Conservation (phyloP, 2,113 vertebrate genomes). For the Rallus limicola region DNA sequence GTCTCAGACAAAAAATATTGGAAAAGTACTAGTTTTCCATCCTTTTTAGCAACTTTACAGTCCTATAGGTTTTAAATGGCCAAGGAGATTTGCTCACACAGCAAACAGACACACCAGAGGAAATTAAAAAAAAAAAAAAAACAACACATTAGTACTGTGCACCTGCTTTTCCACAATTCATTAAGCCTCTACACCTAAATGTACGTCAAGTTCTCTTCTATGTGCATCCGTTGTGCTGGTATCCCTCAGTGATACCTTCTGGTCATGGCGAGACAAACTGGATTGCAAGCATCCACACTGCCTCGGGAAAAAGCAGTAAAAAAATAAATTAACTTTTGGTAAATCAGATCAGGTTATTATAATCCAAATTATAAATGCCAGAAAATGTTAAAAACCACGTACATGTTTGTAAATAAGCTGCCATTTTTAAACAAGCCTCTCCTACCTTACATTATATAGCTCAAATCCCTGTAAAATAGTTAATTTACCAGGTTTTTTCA, state of each 20-base stretch:
- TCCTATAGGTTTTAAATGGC: slow-evolving; percentile 20
- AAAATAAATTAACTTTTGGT: slow-evolving; percentile 4
- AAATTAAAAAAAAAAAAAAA: background rate
- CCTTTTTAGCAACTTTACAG: slow-evolving; percentile 16
- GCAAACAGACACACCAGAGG: slow-evolving; percentile 25
- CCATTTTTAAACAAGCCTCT: slow-evolving; percentile 7
- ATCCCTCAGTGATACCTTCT: slow-evolving; percentile 43
- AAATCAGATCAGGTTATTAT: slow-evolving; percentile 2
- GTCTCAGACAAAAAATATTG: background rate
- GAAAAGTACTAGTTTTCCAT: background rate
- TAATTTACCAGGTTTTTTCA: background rate
- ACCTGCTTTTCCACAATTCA: slow-evolving; percentile 62
- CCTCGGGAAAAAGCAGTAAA: slow-evolving; percentile 9
- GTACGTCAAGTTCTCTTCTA: background rate
- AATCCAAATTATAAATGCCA: background rate
- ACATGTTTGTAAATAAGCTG: background rate
- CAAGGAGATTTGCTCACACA: slow-evolving; percentile 35
- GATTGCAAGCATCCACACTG: background rate
- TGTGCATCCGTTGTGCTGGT: background rate
- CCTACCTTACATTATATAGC: background rate
- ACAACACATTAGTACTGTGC: background rate
- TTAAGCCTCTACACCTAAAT: slow-evolving; percentile 34
- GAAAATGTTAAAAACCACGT: background rate
- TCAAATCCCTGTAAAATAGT: background rate
- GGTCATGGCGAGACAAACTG: slow-evolving; percentile 29